Percentiles rank a stretch among this genome's conserved stretches.
phyloP scores from a whole-genome alignment of 2,888 invertebrate species.

The Drosophila siamana region DNA sequence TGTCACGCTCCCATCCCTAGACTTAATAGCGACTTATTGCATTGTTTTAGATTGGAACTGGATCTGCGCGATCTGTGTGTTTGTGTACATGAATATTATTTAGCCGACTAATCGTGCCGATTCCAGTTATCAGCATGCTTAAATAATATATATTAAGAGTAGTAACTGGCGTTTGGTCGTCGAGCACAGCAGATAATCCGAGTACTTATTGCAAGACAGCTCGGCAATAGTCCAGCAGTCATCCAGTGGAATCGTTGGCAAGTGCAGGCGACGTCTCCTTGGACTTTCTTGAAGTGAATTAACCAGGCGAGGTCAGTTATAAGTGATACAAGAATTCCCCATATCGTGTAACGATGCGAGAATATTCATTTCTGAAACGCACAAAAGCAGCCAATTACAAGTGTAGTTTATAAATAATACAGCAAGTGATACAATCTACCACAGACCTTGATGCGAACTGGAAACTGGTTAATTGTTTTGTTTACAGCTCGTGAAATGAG shows the following conservation, averaged over 20 bases:
- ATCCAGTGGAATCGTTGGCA: slow-evolving; percentile 9
- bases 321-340: slow-evolving; percentile 11
- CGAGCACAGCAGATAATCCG: slow-evolving; percentile 18
- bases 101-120: slow-evolving; percentile 22
- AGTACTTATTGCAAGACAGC: slow-evolving; percentile 23
- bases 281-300: neutral
- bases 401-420: slow-evolving; percentile 21
- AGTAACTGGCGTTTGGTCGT: slow-evolving; percentile 14
- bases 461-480: slow-evolving; percentile 35
- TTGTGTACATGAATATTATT: slow-evolving; percentile 13
- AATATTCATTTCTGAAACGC: neutral
- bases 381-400: neutral
- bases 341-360: neutral
- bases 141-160: slow-evolving; percentile 15
- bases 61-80: slow-evolving; percentile 22
- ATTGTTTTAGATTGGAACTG: slow-evolving; percentile 4
- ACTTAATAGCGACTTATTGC: slow-evolving; percentile 14
- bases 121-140: slow-evolving; percentile 47
- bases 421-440: slow-evolving; percentile 23
- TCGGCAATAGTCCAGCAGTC: slow-evolving; percentile 13
- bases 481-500: neutral
- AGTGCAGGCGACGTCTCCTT: slow-evolving; percentile 19
- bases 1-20: slow-evolving; percentile 10
- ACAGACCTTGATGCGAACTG: slow-evolving; percentile 40
- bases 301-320: slow-evolving; percentile 42